Percentiles rank a stretch among this genome's conserved stretches.
Conservation (phyloP, 2,797 vertebrate genomes). For the Graptemys geographica region DNA sequence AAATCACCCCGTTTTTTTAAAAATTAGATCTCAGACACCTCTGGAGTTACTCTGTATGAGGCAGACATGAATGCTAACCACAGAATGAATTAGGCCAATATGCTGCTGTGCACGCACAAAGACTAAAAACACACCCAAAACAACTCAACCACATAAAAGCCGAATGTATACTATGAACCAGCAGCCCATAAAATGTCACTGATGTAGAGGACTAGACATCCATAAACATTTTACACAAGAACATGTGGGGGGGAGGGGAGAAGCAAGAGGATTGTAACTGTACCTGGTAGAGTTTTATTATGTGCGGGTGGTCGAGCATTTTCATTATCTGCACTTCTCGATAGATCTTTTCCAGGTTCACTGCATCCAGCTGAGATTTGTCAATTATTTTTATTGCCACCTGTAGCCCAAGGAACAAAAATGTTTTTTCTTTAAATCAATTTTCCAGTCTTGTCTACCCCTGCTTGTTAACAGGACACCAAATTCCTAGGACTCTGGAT, state of each 20-base stretch:
- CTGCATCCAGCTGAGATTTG: conserved; percentile 97
- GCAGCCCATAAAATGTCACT: not conserved
- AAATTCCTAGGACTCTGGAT: not conserved
- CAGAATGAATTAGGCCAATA: not conserved
- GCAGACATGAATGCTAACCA: not conserved
- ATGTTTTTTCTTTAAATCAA: not conserved
- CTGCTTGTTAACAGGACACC: not conserved
- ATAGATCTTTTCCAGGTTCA: conserved; percentile 99
- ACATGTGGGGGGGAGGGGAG: accelerated
- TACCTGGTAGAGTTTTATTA: conserved; percentile 99
- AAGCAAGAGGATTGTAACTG: not conserved
- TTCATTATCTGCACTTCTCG: conserved; percentile 99
- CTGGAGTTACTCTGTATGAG: not conserved
- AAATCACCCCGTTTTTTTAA: not conserved
- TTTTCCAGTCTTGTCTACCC: accelerated
- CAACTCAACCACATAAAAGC: not conserved
- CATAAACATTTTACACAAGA: not conserved
- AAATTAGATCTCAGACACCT: not conserved
- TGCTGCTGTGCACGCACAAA: not conserved
- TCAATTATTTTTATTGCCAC: conserved; percentile 99
- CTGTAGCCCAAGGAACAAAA: conserved; percentile 78
- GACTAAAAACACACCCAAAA: not conserved
- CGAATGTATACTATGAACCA: not conserved
- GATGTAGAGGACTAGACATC: not conserved
- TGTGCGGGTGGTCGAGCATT: conserved; percentile 97